phyloP scores from a whole-genome alignment of 2,113 vertebrate species.

The Trogon surrucura region DNA sequence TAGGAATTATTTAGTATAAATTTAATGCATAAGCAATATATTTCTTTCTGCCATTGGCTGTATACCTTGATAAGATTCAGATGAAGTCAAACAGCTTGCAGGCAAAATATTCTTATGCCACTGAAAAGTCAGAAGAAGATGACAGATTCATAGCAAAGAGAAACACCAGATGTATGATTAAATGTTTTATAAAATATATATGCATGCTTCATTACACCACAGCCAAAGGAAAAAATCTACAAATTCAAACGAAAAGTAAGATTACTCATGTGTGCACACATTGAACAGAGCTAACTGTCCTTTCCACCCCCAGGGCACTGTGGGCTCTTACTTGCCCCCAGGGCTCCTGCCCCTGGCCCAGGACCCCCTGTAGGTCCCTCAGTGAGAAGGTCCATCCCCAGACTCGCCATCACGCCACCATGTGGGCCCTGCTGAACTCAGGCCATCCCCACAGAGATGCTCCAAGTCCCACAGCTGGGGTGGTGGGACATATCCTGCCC shows the following conservation, averaged over 20 bases:
- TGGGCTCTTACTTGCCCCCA: background rate
- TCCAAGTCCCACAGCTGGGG: background rate
- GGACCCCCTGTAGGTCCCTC: too few relatives aligned
- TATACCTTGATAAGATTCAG: background rate
- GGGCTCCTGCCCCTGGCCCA: background rate
- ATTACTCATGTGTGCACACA: background rate
- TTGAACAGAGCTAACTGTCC: background rate
- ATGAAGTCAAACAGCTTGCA: background rate
- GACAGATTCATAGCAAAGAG: background rate
- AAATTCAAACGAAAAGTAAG: background rate
- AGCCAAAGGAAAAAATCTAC: background rate
- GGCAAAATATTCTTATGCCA: background rate
- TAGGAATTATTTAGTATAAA: background rate
- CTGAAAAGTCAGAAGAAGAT: background rate
- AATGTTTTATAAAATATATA: background rate
- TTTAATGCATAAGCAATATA: background rate
- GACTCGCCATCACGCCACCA: fast-evolving
- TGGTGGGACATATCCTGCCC: background rate
- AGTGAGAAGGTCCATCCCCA: background rate
- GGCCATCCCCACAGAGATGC: background rate
- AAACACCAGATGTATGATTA: background rate
- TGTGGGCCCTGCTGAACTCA: background rate
- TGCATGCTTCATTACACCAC: background rate
- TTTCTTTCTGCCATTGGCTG: background rate
- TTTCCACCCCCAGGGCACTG: background rate